Base-by-base conservation (phyloP, 1,140 invertebrate genomes). In the Maniola jurtina region DNA sequence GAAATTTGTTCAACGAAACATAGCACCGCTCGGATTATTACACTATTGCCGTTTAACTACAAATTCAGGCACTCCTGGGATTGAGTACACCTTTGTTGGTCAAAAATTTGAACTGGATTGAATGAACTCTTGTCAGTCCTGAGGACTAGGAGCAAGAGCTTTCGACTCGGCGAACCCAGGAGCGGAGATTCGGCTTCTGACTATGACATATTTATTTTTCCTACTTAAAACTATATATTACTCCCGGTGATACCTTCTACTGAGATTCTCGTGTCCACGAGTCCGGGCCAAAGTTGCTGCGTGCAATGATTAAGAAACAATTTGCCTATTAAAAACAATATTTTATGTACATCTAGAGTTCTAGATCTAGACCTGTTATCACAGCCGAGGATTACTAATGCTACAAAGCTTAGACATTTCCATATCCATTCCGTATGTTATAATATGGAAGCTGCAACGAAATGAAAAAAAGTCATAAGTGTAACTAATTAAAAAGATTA, bases 261-360 rank as follows among this genome's bases (percentile, higher is more conserved):
- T 55, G 88, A 88, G 76, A 90, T 88, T 76, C 88, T 79, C 45
- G 88, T 90, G 77, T 90, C 88, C 79, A 90, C 88, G 72, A 89
- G 79, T 84, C 87, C 86, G 63, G 87, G 87, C 88, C 88, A 90
- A 73, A 90, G 77, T 89, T 89, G 88, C 88, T 90, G 88, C 88
- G 82, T 90, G 88, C 81, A 90, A 89, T 86, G 72, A 86, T 82
- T 76, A 77, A 77, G 75, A 61, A 76, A 72, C 55, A 75, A 74
- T 79, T 80, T 75, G 76, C 72, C 81, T 85, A 86, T 85, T 80
- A 83, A 64, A 61, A 63, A 55, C 34, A 55, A 55, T 55, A 69
- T 59, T 72, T 70, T 77, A 80, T 66, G 56, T 80, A 80, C 70
- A 83, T 75, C 79, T 74, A 81, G 71, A 64, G 38, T 60, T 66